Base-by-base conservation (phyloP, 2,113 vertebrate genomes). In the Takifugu flavidus region DNA sequence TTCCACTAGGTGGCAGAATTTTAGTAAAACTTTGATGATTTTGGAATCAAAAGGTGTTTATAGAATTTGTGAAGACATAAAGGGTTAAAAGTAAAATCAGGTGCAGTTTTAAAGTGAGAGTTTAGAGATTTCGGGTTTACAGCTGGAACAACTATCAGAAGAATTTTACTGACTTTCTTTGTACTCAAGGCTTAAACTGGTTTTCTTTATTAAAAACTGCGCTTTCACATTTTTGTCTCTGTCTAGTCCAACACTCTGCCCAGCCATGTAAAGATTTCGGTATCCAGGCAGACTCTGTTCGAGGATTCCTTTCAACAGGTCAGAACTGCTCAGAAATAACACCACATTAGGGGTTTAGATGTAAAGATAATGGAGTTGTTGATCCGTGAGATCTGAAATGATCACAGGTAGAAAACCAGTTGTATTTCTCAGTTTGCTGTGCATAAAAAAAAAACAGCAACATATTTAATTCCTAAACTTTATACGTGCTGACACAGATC, bases 271-370 rank as follows among this genome's bases (percentile, higher is more conserved):
- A 99, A 99, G 90, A 98, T 98, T 90, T 98, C 94, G 0, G 96
- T 99, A 64, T 98, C 97, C 29, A 92, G 96, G 52, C 96, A 98
- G 89, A 99, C 96, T 0, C 92, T 98, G 73, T 99, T 99, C 6
- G 97, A 99, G 74, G 97, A 99, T 66, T 99, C 97, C 1, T 99
- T 98, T 70, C 95, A 98, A 72, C 96, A 99, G 96, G 96, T 98
- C 83, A 82, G 70, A 64, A 13, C 52, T 11, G 4, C 47, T 34
- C 4, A 14, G 3, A 5, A 11, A 43, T 10, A 39, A 2, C 27
- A 5, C 25, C 13, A 28, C 47, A 44, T 11, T 8, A 6, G 5
- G 20, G 12, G 49, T 52, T 20, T 27, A 12, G 13, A 27, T 27
- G 13, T 12, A 51, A 10, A 51, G 6, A 27, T 13, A 46, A 14